Percentiles rank a stretch among this genome's conserved stretches.
Evolutionary conservation across 30 jellyfish, hydroid and myxozoan species (phyloP).

Genomic region (Rhopilema esculentum): DNA sequence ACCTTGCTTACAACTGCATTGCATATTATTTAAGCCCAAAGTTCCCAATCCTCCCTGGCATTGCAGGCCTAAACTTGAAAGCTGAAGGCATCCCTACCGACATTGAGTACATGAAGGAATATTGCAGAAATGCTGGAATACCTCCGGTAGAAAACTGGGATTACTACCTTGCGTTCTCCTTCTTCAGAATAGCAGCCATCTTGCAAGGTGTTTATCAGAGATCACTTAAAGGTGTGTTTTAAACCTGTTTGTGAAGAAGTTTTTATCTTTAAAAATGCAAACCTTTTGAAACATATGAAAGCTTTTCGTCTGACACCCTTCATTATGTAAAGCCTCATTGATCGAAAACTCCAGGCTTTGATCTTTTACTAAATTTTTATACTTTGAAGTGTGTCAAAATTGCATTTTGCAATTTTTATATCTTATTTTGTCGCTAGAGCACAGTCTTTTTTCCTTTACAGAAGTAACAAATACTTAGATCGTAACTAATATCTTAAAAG

Average conservation of each 20-base stretch:
- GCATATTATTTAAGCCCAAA: slow-evolving; percentile 68
- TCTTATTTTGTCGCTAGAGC: too few relatives aligned
- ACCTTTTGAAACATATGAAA: too few relatives aligned
- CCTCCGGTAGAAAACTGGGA: slow-evolving; percentile 79
- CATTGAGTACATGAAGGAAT: slow-evolving; percentile 62
- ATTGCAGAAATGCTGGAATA: slow-evolving; percentile 73
- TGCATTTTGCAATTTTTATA: too few relatives aligned
- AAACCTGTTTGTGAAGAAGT: neutral
- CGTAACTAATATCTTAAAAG: too few relatives aligned
- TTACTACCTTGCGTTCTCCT: slow-evolving; percentile 91
- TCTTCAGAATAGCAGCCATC: slow-evolving; percentile 93
- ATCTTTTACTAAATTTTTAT: too few relatives aligned
- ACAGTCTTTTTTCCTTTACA: too few relatives aligned
- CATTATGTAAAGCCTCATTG: too few relatives aligned
- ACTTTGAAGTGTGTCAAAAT: too few relatives aligned
- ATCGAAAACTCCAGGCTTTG: too few relatives aligned
- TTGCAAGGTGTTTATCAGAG: slow-evolving; percentile 90
- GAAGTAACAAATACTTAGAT: too few relatives aligned
- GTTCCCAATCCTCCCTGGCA: slow-evolving; percentile 79
- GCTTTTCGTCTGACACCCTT: too few relatives aligned
- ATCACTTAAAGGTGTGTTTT: slow-evolving; percentile 68
- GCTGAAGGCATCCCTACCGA: slow-evolving; percentile 89
- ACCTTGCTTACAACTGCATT: slow-evolving; percentile 85
- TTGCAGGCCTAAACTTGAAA: slow-evolving; percentile 67
- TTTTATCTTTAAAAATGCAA: too few relatives aligned